Conservation (phyloP, 2,113 vertebrate genomes). For the Acrocephalus arundinaceus region DNA sequence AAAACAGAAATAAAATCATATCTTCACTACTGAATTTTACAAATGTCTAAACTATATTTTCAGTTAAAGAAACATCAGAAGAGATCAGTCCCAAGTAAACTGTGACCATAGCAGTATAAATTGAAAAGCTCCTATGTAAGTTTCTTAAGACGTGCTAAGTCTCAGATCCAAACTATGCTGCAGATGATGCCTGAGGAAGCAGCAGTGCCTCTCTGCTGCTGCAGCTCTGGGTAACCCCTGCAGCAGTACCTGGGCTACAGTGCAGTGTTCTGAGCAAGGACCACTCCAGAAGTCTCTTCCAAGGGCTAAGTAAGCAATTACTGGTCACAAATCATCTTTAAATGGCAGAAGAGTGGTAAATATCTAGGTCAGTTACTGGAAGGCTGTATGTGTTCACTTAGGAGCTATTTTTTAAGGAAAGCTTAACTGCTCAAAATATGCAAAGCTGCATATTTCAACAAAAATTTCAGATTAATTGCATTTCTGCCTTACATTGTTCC, state of each 20-base stretch:
- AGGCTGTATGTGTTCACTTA: neutral
- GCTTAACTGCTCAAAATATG: neutral
- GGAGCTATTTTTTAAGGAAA: neutral
- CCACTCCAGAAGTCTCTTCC: neutral
- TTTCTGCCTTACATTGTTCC: neutral
- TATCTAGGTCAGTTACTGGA: neutral
- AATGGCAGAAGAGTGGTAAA: neutral
- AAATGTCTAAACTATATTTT: neutral
- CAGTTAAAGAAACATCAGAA: neutral
- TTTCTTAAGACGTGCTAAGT: neutral
- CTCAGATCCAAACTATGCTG: neutral
- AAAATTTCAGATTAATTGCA: neutral
- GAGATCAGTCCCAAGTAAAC: neutral
- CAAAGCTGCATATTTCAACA: neutral
- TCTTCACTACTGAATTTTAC: neutral
- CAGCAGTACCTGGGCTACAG: neutral
- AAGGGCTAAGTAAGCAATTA: neutral
- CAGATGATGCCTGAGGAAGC: neutral
- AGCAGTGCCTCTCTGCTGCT: neutral
- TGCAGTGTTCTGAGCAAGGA: neutral
- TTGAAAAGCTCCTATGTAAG: neutral
- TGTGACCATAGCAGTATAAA: neutral
- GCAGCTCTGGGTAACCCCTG: neutral
- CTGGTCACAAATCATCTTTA: neutral
- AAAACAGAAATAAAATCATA: neutral